Percentiles rank a stretch among this genome's conserved stretches.
Evolutionary conservation across 2,888 invertebrate species (phyloP).

Genomic region (Morinoia aosen): DNA sequence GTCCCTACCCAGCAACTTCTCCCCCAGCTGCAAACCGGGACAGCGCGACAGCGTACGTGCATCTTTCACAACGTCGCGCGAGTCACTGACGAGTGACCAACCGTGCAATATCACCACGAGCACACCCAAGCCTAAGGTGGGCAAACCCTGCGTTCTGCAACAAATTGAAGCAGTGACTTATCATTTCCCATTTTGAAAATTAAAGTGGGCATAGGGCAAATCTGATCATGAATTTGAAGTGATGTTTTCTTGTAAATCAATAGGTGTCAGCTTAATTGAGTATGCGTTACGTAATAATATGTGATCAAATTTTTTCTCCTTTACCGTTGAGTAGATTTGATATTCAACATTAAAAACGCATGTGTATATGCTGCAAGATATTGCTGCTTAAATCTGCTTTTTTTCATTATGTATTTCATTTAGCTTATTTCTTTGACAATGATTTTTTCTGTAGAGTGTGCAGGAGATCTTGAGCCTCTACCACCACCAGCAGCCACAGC

Average conservation of each 20-base stretch:
- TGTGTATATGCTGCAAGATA: neutral
- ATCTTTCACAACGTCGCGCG: neutral
- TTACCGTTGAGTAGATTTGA: no score
- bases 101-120: conserved; percentile 6
- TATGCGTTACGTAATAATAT: neutral
- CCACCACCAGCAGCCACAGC: neutral
- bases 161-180: no score
- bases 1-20: conserved; percentile 31
- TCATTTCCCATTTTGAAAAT: neutral
- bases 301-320: no score
- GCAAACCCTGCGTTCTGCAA: no score
- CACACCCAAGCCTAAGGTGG: conserved; percentile 29
- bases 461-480: conserved; percentile 19
- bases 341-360: no score
- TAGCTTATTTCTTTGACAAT: neutral
- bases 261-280: neutral
- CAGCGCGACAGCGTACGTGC: neutral
- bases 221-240: neutral
- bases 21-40: neutral
- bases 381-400: neutral
- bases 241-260: neutral
- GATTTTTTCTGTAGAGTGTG: conserved; percentile 1
- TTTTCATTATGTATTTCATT: neutral
- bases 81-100: neutral
- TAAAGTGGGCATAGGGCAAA: neutral